Conservation (phyloP, 1,140 invertebrate species). For the Caerostris extrusa region DNA sequence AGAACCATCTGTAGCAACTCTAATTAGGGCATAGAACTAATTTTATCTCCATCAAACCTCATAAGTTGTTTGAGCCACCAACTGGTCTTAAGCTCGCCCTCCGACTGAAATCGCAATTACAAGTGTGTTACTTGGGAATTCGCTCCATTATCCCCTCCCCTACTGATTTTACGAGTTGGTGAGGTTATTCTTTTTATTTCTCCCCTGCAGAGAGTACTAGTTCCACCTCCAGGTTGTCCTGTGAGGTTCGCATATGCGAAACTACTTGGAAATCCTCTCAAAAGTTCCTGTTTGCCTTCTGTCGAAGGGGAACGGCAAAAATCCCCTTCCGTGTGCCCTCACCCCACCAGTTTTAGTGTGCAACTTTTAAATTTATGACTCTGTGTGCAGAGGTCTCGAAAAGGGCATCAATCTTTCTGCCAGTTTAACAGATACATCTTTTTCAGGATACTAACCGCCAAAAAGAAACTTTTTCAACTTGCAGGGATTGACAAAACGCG, state of each 20-base stretch:
- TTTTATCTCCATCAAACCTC: constrained; percentile 55
- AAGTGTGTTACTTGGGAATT: constrained; percentile 22
- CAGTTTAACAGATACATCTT: constrained; percentile 74
- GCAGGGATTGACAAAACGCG: constrained; percentile 37
- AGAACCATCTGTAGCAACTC: not conserved
- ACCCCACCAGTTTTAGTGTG: not conserved
- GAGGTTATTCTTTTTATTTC: not conserved
- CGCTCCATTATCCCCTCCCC: not conserved
- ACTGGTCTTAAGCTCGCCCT: not conserved
- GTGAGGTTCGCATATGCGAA: not conserved
- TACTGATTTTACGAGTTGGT: constrained; percentile 21
- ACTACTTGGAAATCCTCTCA: constrained; percentile 30
- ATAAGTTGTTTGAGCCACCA: constrained; percentile 5
- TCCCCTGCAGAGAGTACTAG: not conserved
- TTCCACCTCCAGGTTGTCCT: constrained; percentile 16
- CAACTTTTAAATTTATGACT: constrained; percentile 71
- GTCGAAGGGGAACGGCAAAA: constrained; percentile 4
- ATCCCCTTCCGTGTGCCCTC: constrained; percentile 31
- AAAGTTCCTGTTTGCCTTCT: constrained; percentile 60
- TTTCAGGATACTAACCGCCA: constrained; percentile 57
- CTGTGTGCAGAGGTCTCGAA: constrained; percentile 62
- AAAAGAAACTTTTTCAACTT: constrained; percentile 55
- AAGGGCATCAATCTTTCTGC: constrained; percentile 75
- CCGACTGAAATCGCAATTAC: not conserved
- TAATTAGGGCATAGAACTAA: constrained; percentile 53